Evolutionary conservation across 2,888 invertebrate genomes (phyloP), one percentile per base, ranked within the genome.

Genomic region (Protodeltote pygarga): DNA sequence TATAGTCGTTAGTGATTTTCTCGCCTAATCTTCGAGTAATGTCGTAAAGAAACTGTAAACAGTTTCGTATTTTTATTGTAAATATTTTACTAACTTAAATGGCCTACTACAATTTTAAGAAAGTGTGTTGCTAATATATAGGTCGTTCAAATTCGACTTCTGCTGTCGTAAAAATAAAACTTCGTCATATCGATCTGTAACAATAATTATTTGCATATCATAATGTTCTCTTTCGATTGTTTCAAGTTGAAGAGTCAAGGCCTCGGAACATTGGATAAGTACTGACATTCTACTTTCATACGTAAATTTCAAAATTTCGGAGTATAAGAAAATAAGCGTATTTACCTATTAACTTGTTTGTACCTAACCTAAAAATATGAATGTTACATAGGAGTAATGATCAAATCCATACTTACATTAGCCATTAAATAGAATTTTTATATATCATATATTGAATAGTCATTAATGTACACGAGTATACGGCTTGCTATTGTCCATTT

Each of bases 51-150:
- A 87, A 85, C 84, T 88, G 85, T 87, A 82, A 85, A 85, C 83
- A 78, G 83, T 86, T 85, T 85, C 83, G 72, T 81, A 79, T 85
- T 84, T 83, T 87, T 87, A 88, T 76, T 91, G 91, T 91, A 91
- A 84, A 91, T 91, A 91, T 88, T 87, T 85, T 87, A 83, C 72
- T 85, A 83, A 85, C 73, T 85, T 85, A 81, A 82, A 89, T 84
- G 89, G 90, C 89, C 89, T 90, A 91, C 75, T 85, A 84, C 74
- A 76, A 77, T 79, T 81, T 79, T 83, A 81, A 81, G 83, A 78
- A 79, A 75, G 86, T 84, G 85, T 89, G 85, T 89, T 86, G 85
- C 84, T 87, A 85, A 82, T 77, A 67, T 80, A 79, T 79, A 77
- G 78, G 79, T 85, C 83, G 81, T 85, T 86, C 73, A 66, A 81